These are phyloP conservation scores for Gymnorhina tibicen DNA, from an alignment of 2,113 vertebrate genomes.

Conservation along the genomic window DNA sequence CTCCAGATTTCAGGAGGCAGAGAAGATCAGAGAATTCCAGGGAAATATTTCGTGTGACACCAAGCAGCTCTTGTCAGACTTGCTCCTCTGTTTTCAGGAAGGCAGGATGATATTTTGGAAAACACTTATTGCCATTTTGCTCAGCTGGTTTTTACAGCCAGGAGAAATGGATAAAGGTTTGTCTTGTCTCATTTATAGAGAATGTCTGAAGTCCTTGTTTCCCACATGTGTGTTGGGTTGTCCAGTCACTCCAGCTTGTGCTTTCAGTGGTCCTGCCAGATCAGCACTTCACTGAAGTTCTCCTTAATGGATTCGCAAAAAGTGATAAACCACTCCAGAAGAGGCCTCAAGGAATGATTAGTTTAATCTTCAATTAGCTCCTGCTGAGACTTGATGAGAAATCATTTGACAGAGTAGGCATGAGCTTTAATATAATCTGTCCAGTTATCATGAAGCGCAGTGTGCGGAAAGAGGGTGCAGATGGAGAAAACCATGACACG, in stretches of 20 bases:
- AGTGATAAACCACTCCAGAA: background rate
- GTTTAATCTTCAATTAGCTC: conserved; percentile 54
- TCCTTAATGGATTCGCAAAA: background rate
- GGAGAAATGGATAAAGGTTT: background rate
- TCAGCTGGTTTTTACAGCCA: background rate
- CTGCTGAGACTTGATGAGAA: conserved; percentile 42
- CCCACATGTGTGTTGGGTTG: background rate
- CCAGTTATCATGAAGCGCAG: background rate
- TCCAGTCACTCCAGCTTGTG: background rate
- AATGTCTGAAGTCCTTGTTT: background rate
- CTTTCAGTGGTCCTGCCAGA: background rate
- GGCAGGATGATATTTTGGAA: background rate
- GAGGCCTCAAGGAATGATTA: conserved; percentile 38
- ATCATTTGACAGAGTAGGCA: conserved; percentile 15
- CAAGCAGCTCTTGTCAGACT: background rate
- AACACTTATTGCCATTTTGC: rapidly evolving
- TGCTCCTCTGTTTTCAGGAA: background rate
- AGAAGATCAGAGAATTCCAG: background rate
- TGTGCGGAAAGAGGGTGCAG: background rate
- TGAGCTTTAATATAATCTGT: background rate
- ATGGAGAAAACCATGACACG: background rate
- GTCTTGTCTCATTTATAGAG: background rate
- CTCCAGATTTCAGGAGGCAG: background rate
- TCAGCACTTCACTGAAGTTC: background rate
- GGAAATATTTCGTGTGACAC: background rate